Evolutionary conservation across 1,140 invertebrate species (phyloP).

Genomic region (Brachionus rotundiformis): DNA sequence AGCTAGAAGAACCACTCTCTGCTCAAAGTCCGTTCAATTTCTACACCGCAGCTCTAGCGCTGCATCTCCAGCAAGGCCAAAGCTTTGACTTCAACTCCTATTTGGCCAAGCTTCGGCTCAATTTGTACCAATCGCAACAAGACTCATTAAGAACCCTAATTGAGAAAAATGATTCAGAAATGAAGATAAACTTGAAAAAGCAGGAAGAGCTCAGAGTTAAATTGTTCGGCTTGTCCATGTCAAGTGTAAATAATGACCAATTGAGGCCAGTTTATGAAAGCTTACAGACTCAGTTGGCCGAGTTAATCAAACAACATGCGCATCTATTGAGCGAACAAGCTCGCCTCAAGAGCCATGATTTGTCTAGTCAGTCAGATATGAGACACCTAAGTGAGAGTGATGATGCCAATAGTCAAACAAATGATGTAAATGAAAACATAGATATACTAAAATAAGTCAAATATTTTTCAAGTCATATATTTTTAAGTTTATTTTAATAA

Average conservation of each 20-base stretch:
- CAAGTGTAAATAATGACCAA: background rate
- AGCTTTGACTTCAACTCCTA: background rate
- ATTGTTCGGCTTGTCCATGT: slow-evolving; percentile 30
- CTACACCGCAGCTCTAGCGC: slow-evolving; percentile 13
- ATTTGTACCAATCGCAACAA: background rate
- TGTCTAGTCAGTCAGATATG: slow-evolving; percentile 22
- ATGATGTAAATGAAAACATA: slow-evolving; percentile 21
- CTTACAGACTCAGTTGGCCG: background rate
- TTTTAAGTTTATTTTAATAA: background rate
- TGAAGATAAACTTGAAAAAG: background rate
- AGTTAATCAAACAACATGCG: background rate
- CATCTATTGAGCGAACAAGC: slow-evolving; percentile 25
- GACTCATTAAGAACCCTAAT: background rate
- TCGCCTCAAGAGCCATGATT: slow-evolving; percentile 2
- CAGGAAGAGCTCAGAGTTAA: slow-evolving; percentile 1
- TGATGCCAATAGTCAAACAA: slow-evolving; percentile 14
- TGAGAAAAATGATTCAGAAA: background rate
- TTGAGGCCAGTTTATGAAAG: background rate
- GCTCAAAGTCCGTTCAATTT: background rate
- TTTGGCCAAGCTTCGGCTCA: background rate
- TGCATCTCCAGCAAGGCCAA: slow-evolving; percentile 28
- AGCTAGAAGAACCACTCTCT: background rate
- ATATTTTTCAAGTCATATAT: slow-evolving; percentile 45
- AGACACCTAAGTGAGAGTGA: background rate
- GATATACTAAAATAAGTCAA: slow-evolving; percentile 38